Evolutionary conservation across 2,888 invertebrate genomes (phyloP).

Genomic region (Chloroclystis v-ata): DNA sequence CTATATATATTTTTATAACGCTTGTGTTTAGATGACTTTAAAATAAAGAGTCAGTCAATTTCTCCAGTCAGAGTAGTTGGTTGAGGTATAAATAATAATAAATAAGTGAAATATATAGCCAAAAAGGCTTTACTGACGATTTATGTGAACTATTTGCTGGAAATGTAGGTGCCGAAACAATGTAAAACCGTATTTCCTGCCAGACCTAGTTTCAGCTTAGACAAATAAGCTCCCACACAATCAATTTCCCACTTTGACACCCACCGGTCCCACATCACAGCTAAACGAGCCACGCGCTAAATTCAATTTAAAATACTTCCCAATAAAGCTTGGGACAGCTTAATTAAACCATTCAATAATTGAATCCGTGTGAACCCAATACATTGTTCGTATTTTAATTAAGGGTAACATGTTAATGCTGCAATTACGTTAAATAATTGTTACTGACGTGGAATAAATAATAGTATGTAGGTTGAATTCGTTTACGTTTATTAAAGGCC

Average conservation of each 20-base stretch:
- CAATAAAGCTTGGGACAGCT: constrained; percentile 21
- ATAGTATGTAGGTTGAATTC: constrained; percentile 38
- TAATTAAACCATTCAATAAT: constrained; percentile 48
- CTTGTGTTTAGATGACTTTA: too few species aligned
- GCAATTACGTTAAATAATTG: constrained; percentile 73
- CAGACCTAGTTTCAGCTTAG: neutral
- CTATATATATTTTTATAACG: too few species aligned
- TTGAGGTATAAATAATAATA: too few species aligned
- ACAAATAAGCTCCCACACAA: constrained; percentile 2
- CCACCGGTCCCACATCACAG: neutral
- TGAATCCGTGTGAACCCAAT: constrained; percentile 40
- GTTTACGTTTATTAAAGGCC: constrained; percentile 73
- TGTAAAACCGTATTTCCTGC: too few species aligned
- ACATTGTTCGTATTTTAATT: constrained; percentile 62
- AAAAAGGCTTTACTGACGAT: too few species aligned
- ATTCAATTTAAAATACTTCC: constrained; percentile 16
- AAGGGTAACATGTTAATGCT: constrained; percentile 59
- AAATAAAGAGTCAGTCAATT: too few species aligned
- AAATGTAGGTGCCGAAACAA: too few species aligned
- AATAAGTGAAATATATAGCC: too few species aligned
- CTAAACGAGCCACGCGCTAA: constrained; percentile 1
- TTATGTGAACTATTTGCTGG: too few species aligned
- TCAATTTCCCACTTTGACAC: neutral
- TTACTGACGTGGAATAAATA: constrained; percentile 30
- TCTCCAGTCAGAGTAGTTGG: too few species aligned